Percentiles rank a stretch among this genome's conserved stretches.
These are phyloP conservation scores for Drosophila paranaensis DNA, from an alignment of 2,888 invertebrate genomes.

Conservation along the genomic window DNA sequence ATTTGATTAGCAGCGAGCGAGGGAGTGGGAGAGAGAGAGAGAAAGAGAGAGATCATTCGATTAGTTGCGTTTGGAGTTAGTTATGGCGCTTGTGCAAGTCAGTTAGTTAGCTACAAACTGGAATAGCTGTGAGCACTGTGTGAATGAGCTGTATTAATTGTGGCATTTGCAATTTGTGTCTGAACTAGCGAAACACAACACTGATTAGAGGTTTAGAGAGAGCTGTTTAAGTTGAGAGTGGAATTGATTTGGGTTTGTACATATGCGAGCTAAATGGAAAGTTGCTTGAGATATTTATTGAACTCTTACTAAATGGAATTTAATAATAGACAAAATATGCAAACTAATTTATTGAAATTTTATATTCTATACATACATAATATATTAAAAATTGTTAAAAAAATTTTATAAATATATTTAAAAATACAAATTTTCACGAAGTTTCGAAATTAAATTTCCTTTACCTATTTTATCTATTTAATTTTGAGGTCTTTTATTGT, in stretches of 20 bases:
- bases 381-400: too few species aligned
- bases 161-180: slow-evolving; percentile 27
- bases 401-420: too few species aligned
- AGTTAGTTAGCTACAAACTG: slow-evolving; percentile 25
- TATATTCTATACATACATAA: too few species aligned
- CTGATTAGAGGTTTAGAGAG: slow-evolving; percentile 12
- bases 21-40: slow-evolving; percentile 10
- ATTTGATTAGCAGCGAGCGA: slow-evolving; percentile 15
- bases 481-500: too few species aligned
- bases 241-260: background rate
- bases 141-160: slow-evolving; percentile 32
- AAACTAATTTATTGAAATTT: too few species aligned
- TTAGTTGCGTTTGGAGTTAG: slow-evolving; percentile 53
- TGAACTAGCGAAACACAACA: slow-evolving; percentile 58
- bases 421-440: background rate
- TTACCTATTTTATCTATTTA: background rate
- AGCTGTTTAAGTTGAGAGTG: slow-evolving; percentile 1
- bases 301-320: background rate
- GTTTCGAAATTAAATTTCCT: background rate
- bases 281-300: background rate
- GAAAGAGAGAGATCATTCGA: slow-evolving; percentile 42
- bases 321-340: too few species aligned
- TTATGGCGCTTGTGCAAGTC: slow-evolving; percentile 14
- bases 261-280: slow-evolving; percentile 27
- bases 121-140: slow-evolving; percentile 28